A percentile compares a stretch with the other conserved stretches of the same genome.
These are phyloP conservation scores for Manis pentadactyla DNA, from an alignment of 2,797 vertebrate genomes.

Conservation along the genomic window DNA sequence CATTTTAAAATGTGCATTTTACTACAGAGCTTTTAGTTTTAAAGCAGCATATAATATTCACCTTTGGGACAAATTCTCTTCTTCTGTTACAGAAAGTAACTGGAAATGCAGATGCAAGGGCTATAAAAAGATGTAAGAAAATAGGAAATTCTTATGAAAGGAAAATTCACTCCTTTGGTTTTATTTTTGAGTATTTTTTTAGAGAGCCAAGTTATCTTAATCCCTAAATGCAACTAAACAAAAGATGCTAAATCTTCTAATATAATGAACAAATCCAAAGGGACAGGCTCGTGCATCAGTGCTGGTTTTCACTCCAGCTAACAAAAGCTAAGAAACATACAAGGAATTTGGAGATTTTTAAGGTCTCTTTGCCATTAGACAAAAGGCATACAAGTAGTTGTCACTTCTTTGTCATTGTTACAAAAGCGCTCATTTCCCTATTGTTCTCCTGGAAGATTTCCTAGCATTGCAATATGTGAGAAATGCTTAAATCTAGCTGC, in stretches of 20 bases:
- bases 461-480: constrained; percentile 37
- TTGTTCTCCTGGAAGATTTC: constrained; percentile 63
- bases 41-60: constrained; percentile 54
- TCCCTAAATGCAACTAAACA: constrained; percentile 75
- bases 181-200: constrained; percentile 61
- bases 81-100: constrained; percentile 73
- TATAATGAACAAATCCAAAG: constrained; percentile 71
- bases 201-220: constrained; percentile 72
- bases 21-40: constrained; percentile 73
- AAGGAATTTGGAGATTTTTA: constrained; percentile 67
- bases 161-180: constrained; percentile 54
- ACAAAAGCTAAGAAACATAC: constrained; percentile 30
- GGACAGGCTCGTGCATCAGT: not conserved
- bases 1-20: constrained; percentile 76
- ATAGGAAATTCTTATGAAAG: constrained; percentile 39
- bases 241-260: constrained; percentile 67
- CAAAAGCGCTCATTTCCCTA: constrained; percentile 61
- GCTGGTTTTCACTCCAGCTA: constrained; percentile 61
- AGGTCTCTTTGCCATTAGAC: constrained; percentile 71
- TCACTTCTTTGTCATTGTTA: constrained; percentile 70
- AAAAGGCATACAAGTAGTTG: constrained; percentile 65
- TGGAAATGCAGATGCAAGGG: constrained; percentile 32
- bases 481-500: constrained; percentile 40
- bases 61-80: constrained; percentile 78
- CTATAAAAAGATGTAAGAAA: constrained; percentile 76